Base-by-base conservation (phyloP, 2,113 vertebrate species). In the Xyrauchen texanus region DNA sequence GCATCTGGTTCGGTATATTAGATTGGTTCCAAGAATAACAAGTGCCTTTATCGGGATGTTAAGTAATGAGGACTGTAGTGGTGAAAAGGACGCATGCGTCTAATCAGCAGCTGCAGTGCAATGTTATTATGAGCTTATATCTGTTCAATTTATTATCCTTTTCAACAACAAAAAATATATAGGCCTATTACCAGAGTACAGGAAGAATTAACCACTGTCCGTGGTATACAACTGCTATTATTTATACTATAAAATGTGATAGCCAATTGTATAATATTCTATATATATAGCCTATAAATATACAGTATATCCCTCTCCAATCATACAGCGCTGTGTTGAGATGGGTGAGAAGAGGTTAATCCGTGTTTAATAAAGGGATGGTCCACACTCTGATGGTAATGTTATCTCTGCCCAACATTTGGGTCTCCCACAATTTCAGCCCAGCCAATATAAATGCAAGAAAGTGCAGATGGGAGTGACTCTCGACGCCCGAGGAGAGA, bases 321-420 rank as follows among this genome's bases (percentile, higher is more conserved):
- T 76, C 93, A 95, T 94, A 92, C 93, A 90, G 90, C 92, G 93
- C 92, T 93, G 21, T 34, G 21, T 34, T 93, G 89, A 93, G 93
- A 94, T 88, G 90, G 91, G 90, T 90, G 86, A 92, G 94, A 91
- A 94, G 93, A 95, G 94, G 96, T 97, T 99, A 97, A 99, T 98
- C 96, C 95, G 90, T 95, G 96, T 98, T 99, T 99, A 98, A 96
- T 93, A 93, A 95, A 91, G 92, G 88, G 93, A 93, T 93, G 95
- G 94, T 95, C 94, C 90, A 92, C 93, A 92, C 94, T 95, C 90
- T 95, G 92, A 95, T 95, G 95, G 94, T 92, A 93, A 93, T 93
- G 94, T 98, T 99, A 99, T 98, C 97, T 98, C 96, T 93, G 79
- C 93, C 93, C 95, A 95, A 95, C 97, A 99, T 98, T 98, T 98